phyloP scores from a whole-genome alignment of 2,888 invertebrate genomes.

The Thera obeliscata region DNA sequence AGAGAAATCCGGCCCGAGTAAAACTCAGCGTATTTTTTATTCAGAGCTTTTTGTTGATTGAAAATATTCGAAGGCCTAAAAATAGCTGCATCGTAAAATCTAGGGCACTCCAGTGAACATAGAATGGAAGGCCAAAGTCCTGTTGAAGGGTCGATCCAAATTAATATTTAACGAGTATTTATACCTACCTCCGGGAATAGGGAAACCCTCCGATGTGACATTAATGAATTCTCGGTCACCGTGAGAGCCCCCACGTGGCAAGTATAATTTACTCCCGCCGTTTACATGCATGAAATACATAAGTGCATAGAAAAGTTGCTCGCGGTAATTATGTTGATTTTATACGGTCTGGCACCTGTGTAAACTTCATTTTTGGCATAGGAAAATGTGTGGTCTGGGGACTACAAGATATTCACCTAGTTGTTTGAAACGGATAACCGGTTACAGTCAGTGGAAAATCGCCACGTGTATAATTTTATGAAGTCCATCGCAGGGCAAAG shows the following conservation, averaged over 20 bases:
- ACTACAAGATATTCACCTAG: no score
- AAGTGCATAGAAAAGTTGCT: constrained; percentile 18
- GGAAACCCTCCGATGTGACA: constrained; percentile 59
- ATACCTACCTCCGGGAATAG: constrained; percentile 39
- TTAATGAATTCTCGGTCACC: constrained; percentile 58
- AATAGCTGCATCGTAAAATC: constrained; percentile 29
- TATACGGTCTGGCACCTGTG: constrained; percentile 1
- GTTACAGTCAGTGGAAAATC: no score
- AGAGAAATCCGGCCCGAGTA: constrained; percentile 18
- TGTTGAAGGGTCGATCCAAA: constrained; percentile 44
- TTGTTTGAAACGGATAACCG: no score
- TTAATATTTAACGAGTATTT: constrained; percentile 67
- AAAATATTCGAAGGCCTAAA: constrained; percentile 26
- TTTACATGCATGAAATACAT: constrained; percentile 23
- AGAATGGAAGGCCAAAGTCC: constrained; percentile 28
- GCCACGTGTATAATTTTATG: no score
- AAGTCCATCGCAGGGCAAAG: no score
- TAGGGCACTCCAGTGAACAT: constrained; percentile 28
- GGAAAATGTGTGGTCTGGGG: no score
- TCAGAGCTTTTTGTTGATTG: constrained; percentile 25
- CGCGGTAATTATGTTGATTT: constrained; percentile 1
- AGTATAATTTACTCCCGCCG: constrained; percentile 31
- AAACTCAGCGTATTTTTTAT: constrained; percentile 25
- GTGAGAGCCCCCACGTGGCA: constrained; percentile 66
- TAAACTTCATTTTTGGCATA: not conserved